A percentile compares a stretch with the other conserved stretches of the same genome.
Evolutionary conservation across 2,888 invertebrate genomes (phyloP).

Genomic region (Cecidostiba fungosa): DNA sequence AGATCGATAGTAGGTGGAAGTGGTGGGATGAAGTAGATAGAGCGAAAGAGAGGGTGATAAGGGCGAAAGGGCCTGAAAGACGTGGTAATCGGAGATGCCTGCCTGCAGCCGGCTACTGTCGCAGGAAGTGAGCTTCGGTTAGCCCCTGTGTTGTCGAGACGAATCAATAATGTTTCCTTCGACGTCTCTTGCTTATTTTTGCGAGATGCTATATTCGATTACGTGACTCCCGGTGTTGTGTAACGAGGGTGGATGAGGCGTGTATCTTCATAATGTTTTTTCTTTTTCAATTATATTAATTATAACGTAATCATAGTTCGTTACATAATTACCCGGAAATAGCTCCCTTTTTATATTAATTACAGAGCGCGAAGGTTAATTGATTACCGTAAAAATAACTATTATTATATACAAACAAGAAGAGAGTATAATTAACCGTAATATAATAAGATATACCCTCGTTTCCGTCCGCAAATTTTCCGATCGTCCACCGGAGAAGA

Average conservation of each 20-base stretch:
- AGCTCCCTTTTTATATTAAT: not conserved
- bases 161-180: constrained; percentile 69
- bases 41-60: not conserved
- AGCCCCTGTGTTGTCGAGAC: constrained; percentile 64
- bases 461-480: constrained; percentile 17
- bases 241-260: too few species aligned
- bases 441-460: too few species aligned
- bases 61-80: constrained; percentile 34
- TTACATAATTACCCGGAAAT: too few species aligned
- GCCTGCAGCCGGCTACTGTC: constrained; percentile 64
- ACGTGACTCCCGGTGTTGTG: not conserved
- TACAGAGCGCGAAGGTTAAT: not conserved
- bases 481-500: not conserved
- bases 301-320: too few species aligned
- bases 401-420: too few species aligned
- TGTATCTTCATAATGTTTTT: too few species aligned
- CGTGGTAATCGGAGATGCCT: constrained; percentile 69
- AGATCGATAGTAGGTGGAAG: constrained; percentile 43
- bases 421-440: too few species aligned
- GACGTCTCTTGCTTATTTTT: not conserved
- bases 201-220: not conserved
- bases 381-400: too few species aligned
- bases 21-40: not conserved
- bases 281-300: too few species aligned
- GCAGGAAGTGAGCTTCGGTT: constrained; percentile 71